Conservation (phyloP, 2,797 vertebrate genomes). For the Enteromius anoplus region DNA sequence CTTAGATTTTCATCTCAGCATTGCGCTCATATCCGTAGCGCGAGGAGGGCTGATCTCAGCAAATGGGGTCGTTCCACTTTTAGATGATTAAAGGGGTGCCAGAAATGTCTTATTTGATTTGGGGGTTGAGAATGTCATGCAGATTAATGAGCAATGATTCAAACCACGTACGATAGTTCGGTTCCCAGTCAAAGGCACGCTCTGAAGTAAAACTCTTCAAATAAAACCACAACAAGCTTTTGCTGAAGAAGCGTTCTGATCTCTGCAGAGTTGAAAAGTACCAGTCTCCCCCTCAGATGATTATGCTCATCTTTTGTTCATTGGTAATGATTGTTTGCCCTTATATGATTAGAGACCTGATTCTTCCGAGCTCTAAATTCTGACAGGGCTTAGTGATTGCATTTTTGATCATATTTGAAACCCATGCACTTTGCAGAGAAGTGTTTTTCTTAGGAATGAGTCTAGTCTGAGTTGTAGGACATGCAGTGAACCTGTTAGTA, state of each 20-base stretch:
- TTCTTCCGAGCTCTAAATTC: neutral
- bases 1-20: constrained; percentile 35
- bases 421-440: neutral
- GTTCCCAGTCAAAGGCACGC: neutral
- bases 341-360: neutral
- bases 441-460: constrained; percentile 43
- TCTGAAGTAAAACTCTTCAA: constrained; percentile 24
- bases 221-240: constrained; percentile 16
- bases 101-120: constrained; percentile 45
- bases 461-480: constrained; percentile 33
- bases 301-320: neutral
- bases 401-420: neutral
- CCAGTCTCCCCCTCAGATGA: neutral
- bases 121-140: constrained; percentile 46
- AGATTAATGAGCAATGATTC: constrained; percentile 64
- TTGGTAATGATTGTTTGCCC: neutral
- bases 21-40: neutral
- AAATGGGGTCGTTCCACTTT: constrained; percentile 34
- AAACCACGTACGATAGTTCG: constrained; percentile 53
- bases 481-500: constrained; percentile 33
- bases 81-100: constrained; percentile 35
- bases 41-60: constrained; percentile 23
- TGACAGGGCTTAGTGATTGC: neutral
- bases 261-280: constrained; percentile 27
- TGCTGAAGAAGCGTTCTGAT: constrained; percentile 39